These are phyloP conservation scores for Pipistrellus pipistrellus DNA, from an alignment of 2,797 vertebrate genomes.

Conservation along the genomic window DNA sequence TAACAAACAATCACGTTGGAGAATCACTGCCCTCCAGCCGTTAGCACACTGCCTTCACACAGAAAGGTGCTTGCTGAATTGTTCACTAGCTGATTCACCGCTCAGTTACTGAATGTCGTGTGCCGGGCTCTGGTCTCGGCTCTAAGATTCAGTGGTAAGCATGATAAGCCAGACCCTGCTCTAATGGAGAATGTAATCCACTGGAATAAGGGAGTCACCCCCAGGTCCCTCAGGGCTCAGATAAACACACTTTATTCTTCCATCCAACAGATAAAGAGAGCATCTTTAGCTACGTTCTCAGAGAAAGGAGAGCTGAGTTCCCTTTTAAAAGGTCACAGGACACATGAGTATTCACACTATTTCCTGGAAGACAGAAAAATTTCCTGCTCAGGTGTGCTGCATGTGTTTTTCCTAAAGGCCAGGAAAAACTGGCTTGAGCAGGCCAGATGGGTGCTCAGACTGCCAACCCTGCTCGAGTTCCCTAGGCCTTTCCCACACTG, in stretches of 20 bases:
- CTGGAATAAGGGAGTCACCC: not conserved
- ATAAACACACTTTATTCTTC: not conserved
- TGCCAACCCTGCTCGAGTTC: not conserved
- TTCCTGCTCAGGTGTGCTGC: slow-evolving; percentile 51
- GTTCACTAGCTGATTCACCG: not conserved
- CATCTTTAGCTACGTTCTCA: not conserved
- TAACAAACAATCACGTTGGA: not conserved
- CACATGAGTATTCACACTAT: slow-evolving; percentile 12
- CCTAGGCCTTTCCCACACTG: not conserved
- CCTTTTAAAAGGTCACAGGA: slow-evolving; percentile 66
- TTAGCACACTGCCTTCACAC: not conserved
- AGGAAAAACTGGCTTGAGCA: slow-evolving; percentile 62
- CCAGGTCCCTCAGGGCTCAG: not conserved
- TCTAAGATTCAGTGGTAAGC: not conserved
- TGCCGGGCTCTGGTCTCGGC: not conserved
- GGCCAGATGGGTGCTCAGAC: not conserved
- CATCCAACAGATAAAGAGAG: slow-evolving; percentile 44
- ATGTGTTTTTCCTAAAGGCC: slow-evolving; percentile 70
- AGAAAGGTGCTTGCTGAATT: not conserved
- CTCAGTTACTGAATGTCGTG: not conserved
- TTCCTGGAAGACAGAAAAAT: slow-evolving; percentile 66
- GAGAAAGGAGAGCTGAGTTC: slow-evolving; percentile 31
- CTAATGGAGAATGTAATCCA: not conserved
- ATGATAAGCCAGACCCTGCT: not conserved
- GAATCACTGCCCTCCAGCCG: not conserved